Evolutionary conservation across 2,113 vertebrate species (phyloP).

Genomic region (Trematomus loennbergii): DNA sequence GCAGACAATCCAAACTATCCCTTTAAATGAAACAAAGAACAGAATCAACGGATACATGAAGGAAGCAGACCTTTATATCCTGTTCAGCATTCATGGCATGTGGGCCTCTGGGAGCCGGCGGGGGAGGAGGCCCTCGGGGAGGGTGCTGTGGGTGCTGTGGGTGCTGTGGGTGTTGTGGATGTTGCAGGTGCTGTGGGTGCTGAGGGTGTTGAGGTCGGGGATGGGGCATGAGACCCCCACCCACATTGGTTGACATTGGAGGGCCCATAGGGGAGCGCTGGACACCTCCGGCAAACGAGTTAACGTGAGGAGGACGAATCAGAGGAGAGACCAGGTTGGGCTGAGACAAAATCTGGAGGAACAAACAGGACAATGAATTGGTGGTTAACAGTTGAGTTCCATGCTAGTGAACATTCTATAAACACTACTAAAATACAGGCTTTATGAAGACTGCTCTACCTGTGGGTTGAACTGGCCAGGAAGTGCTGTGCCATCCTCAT

Average conservation of each 20-base stretch:
- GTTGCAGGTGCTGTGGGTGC: conserved; percentile 84
- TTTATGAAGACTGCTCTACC: conserved; percentile 73
- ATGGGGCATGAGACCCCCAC: conserved; percentile 94
- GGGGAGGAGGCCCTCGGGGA: conserved; percentile 88
- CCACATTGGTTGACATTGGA: conserved; percentile 87
- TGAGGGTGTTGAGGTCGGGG: conserved; percentile 89
- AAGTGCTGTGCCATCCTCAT: conserved; percentile 94
- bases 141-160: conserved; percentile 86
- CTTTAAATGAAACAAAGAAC: not conserved
- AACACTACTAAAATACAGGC: not conserved
- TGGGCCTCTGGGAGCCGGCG: conserved; percentile 89
- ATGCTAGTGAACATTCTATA: not conserved
- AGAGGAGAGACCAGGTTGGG: conserved; percentile 96
- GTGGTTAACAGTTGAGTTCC: not conserved
- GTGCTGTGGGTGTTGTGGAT: conserved; percentile 86
- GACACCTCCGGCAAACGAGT: conserved; percentile 92
- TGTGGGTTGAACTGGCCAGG: conserved; percentile 95
- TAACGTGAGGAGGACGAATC: conserved; percentile 93
- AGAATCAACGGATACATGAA: not conserved
- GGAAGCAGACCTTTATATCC: conserved; percentile 90
- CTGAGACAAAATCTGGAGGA: conserved; percentile 92
- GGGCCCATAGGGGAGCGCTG: conserved; percentile 93
- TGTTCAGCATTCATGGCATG: conserved; percentile 94
- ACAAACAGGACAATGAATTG: not conserved
- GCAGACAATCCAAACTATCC: not conserved